These are phyloP conservation scores for Meandrina meandrites DNA, from an alignment of 92 coral and sea anemone genomes.

Conservation along the genomic window DNA sequence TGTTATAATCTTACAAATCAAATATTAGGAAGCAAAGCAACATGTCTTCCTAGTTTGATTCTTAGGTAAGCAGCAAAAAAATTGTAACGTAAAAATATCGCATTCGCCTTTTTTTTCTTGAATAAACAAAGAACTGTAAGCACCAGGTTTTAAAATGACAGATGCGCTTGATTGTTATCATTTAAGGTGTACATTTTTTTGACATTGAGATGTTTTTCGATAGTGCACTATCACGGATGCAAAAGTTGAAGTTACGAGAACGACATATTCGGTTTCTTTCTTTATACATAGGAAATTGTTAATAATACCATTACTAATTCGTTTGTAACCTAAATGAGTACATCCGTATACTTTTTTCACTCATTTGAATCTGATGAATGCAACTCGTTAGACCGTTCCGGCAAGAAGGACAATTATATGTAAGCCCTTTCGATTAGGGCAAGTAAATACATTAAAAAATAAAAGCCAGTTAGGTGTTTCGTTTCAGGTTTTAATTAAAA, in stretches of 20 bases:
- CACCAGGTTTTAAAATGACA: no score
- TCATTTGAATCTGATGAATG: neutral
- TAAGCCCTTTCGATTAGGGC: neutral
- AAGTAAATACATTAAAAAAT: neutral
- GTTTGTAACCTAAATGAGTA: neutral
- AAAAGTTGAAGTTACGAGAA: no score
- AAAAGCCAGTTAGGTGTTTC: neutral
- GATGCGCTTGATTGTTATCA: no score
- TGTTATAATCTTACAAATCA: neutral
- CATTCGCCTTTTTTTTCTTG: neutral
- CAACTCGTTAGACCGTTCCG: neutral
- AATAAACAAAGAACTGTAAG: no score
- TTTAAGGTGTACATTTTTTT: no score
- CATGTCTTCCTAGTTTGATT: neutral
- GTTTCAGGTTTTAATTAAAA: neutral
- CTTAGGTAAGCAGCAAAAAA: neutral
- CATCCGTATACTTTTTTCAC: neutral
- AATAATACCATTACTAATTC: neutral
- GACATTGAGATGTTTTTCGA: no score
- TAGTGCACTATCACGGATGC: no score
- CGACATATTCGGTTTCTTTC: neutral
- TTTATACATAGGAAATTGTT: no score
- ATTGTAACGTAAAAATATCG: neutral
- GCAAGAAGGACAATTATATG: neutral
- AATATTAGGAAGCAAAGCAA: neutral